These are phyloP conservation scores for Drosophila arizonae DNA, from an alignment of 1,140 invertebrate genomes.

Conservation along the genomic window DNA sequence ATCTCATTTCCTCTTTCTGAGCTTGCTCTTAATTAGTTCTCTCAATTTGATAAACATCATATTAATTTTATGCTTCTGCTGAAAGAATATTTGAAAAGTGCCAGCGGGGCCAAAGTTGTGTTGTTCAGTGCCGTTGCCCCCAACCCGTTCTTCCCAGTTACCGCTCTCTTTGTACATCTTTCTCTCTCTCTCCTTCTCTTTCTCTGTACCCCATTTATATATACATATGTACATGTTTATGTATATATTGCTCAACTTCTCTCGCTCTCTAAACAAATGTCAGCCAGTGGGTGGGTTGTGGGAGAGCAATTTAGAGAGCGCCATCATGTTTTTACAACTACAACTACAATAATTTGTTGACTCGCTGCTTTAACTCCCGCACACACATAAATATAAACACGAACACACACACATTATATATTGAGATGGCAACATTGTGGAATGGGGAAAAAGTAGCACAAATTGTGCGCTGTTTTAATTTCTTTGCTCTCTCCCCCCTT, in stretches of 20 bases:
- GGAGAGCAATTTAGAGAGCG: slow-evolving; percentile 46
- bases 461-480: slow-evolving; percentile 81
- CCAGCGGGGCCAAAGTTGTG: slow-evolving; percentile 38
- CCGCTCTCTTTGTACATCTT: slow-evolving; percentile 9
- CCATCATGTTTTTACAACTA: slow-evolving; percentile 53
- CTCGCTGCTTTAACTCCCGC: slow-evolving; percentile 35
- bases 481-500: slow-evolving; percentile 52
- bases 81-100: slow-evolving; percentile 37
- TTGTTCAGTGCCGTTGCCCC: slow-evolving; percentile 47
- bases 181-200: slow-evolving; percentile 1
- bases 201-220: slow-evolving; percentile 5
- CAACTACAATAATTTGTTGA: slow-evolving; percentile 40
- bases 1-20: not conserved
- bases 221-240: slow-evolving; percentile 1
- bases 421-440: slow-evolving; percentile 71
- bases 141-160: slow-evolving; percentile 32
- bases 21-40: slow-evolving; percentile 35
- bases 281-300: slow-evolving; percentile 53
- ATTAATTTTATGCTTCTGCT: slow-evolving; percentile 41
- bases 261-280: slow-evolving; percentile 39
- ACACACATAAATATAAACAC: slow-evolving; percentile 12
- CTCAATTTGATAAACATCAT: slow-evolving; percentile 38
- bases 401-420: slow-evolving; percentile 25
- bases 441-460: slow-evolving; percentile 80
- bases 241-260: slow-evolving; percentile 10